Conservation (phyloP, 2,888 invertebrate genomes). For the Herminia tarsipennalis region DNA sequence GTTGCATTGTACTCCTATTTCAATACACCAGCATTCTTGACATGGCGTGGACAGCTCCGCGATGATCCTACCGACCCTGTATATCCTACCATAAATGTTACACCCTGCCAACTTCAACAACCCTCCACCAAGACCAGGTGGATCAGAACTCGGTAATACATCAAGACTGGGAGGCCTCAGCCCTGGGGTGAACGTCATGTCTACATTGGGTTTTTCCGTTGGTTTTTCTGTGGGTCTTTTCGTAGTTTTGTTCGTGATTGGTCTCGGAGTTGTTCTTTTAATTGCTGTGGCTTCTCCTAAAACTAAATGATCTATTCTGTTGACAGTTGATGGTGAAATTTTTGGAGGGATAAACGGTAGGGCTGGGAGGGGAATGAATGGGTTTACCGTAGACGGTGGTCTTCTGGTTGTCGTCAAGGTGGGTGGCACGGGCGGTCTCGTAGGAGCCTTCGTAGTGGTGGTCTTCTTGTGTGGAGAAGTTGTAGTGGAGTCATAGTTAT, state of each 20-base stretch:
- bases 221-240: conserved; percentile 29
- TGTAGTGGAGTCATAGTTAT: conserved; percentile 71
- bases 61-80: conserved; percentile 92
- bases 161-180: conserved; percentile 49
- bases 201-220: conserved; percentile 37
- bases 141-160: conserved; percentile 10
- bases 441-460: conserved; percentile 1
- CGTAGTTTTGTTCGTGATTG: conserved; percentile 42
- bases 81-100: conserved; percentile 96
- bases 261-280: conserved; percentile 57
- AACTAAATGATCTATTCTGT: conserved; percentile 76
- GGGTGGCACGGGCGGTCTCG: conserved; percentile 9
- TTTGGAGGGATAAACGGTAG: conserved; percentile 58
- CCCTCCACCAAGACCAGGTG: conserved; percentile 71
- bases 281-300: conserved; percentile 78
- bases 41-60: conserved; percentile 93
- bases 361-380: conserved; percentile 63
- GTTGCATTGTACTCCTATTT: conserved; percentile 93
- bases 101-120: conserved; percentile 93
- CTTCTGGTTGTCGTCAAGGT: conserved; percentile 26
- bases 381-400: conserved; percentile 38
- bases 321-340: conserved; percentile 58
- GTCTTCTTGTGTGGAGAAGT: conserved; percentile 28
- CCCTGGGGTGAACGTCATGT: conserved; percentile 45
- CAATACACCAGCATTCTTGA: conserved; percentile 94